phyloP scores from a whole-genome alignment of 2,888 invertebrate genomes.

The Hydrotaea diabolus region DNA sequence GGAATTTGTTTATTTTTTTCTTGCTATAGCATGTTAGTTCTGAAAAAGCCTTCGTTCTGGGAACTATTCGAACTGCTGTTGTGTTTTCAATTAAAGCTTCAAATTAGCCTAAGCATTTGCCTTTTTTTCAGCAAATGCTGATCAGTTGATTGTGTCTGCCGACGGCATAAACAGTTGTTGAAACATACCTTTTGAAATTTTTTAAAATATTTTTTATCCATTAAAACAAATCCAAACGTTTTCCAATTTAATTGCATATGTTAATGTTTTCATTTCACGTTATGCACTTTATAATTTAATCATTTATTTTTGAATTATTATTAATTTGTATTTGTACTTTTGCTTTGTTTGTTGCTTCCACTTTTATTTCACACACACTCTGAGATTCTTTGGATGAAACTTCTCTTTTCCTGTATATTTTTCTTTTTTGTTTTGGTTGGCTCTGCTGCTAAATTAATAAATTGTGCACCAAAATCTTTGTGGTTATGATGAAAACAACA shows the following conservation, averaged over 20 bases:
- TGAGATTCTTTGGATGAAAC: neutral
- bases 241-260: too few relatives aligned
- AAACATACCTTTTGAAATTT: neutral
- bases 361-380: neutral
- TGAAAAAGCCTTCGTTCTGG: too few relatives aligned
- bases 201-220: neutral
- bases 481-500: neutral
- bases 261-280: neutral
- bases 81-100: too few relatives aligned
- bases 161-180: neutral
- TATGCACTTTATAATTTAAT: neutral
- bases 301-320: constrained; percentile 2
- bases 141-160: neutral
- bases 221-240: neutral
- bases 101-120: too few relatives aligned
- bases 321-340: neutral
- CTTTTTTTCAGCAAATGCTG: too few relatives aligned
- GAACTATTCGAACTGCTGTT: too few relatives aligned
- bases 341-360: neutral
- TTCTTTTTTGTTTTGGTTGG: neutral
- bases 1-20: too few relatives aligned
- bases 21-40: too few relatives aligned
- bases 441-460: neutral
- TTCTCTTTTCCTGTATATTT: neutral
- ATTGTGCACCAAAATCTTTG: neutral